Evolutionary conservation across 2,888 invertebrate genomes (phyloP).

Genomic region (Oscheius sp.): DNA sequence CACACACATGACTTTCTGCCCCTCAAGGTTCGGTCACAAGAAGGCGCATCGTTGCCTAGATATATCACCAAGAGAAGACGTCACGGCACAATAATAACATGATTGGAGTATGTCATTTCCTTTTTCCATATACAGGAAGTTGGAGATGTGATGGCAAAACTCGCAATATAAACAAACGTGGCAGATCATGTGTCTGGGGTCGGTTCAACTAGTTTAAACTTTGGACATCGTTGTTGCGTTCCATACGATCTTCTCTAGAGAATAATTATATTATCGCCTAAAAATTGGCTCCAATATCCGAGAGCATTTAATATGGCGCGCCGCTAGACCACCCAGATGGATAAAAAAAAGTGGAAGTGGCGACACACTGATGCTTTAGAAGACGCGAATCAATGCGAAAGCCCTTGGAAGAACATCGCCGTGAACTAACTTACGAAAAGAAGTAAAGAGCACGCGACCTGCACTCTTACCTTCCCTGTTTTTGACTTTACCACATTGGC

Average conservation of each 20-base stretch:
- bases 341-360: conserved; percentile 24
- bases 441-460: not conserved
- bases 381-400: conserved; percentile 36
- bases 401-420: conserved; percentile 21
- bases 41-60: conserved; percentile 12
- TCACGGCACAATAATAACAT: not conserved
- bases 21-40: conserved; percentile 29
- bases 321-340: conserved; percentile 21
- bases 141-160: not conserved
- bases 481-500: no score
- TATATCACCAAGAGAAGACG: not conserved
- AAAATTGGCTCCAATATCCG: not conserved
- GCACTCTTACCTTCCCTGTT: no score
- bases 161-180: conserved; percentile 3
- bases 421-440: conserved; percentile 7
- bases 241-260: not conserved
- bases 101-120: no score
- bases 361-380: conserved; percentile 33
- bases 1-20: conserved; percentile 33
- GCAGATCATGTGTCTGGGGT: not conserved
- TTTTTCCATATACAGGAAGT: no score
- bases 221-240: not conserved
- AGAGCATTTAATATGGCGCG: not conserved
- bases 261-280: conserved; percentile 15
- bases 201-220: not conserved